These are phyloP conservation scores for Sipha maydis DNA, from an alignment of 2,888 invertebrate genomes.

Conservation along the genomic window DNA sequence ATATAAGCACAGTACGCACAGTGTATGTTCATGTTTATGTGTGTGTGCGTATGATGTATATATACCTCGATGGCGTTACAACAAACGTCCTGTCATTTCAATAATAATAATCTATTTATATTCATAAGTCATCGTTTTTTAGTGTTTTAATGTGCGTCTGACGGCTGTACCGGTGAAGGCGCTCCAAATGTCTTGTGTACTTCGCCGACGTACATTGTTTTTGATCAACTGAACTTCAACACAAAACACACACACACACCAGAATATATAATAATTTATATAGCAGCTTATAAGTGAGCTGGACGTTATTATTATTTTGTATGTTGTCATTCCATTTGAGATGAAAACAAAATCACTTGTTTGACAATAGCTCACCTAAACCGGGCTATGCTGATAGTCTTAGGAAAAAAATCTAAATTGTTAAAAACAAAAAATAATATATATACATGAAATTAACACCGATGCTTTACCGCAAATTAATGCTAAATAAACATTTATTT, in stretches of 20 bases:
- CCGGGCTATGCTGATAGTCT: not conserved
- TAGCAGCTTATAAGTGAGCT: not conserved
- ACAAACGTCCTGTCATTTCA: constrained; percentile 60
- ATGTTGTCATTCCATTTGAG: constrained; percentile 23
- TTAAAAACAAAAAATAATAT: too few relatives aligned
- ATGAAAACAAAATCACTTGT: not conserved
- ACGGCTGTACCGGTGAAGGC: constrained; percentile 21
- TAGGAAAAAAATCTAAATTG: not conserved
- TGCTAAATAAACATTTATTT: too few relatives aligned
- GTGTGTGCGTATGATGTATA: not conserved
- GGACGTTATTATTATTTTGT: constrained; percentile 6
- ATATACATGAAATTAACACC: too few relatives aligned
- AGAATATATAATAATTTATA: not conserved
- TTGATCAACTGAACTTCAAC: constrained; percentile 23
- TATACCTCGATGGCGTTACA: constrained; percentile 35
- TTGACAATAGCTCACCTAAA: not conserved
- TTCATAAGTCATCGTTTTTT: constrained; percentile 62
- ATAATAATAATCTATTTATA: constrained; percentile 62
- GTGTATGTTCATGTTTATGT: too few relatives aligned
- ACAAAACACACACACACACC: not conserved
- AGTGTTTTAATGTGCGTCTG: constrained; percentile 58
- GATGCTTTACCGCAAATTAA: too few relatives aligned
- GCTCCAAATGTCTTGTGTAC: constrained; percentile 48
- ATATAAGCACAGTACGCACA: not conserved
- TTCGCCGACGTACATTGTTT: constrained; percentile 20